Evolutionary conservation across 2,888 invertebrate genomes (phyloP), one percentile per base, ranked within the genome.

Genomic region (Drosophila formosana): DNA sequence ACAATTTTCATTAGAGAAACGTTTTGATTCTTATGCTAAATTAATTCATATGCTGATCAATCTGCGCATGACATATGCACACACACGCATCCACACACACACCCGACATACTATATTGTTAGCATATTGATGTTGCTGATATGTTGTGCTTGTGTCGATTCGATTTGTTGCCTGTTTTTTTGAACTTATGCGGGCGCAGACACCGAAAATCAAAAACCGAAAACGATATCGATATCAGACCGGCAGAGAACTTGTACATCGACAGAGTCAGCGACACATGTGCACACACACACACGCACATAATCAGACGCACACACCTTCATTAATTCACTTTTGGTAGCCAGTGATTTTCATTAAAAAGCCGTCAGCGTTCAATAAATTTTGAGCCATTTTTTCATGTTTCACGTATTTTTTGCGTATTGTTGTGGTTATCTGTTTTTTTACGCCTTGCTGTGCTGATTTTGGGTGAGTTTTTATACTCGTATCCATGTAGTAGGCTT

Each of bases 301-400:
- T 23, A 55, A 23, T 53, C 23, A 28, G 28, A 34, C 30, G 49
- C 23, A 34, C 52, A 72, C 75, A 75, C 78, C 81, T 75, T 83
- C 80, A 88, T 86, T 86, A 82, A 82, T 82, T 87, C 86, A 73
- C 67, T 61, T 68, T 86, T 86, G 88, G 83, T 88, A 82, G 86
- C 82, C 80, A 80, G 71, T 80, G 88, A 83, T 87, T 88, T 87
- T 86, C 86, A 87, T 87, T 87, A 87, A 86, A 88, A 87, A 88
- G 83, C 82, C 88, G 86, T 87, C 86, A 87, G 82, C 86, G 86
- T 83, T 83, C 80, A 82, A 88, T 87, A 88, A 83, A 88, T 88
- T 86, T 85, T 80, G 66, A 78, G 74, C 72, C 72, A 78, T 75
- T 85, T 82, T 75, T 76, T 74, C 23, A 30, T 39, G 7, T 55